Conservation (phyloP, 1,140 invertebrate species). For the Sarcophaga peregrina region DNA sequence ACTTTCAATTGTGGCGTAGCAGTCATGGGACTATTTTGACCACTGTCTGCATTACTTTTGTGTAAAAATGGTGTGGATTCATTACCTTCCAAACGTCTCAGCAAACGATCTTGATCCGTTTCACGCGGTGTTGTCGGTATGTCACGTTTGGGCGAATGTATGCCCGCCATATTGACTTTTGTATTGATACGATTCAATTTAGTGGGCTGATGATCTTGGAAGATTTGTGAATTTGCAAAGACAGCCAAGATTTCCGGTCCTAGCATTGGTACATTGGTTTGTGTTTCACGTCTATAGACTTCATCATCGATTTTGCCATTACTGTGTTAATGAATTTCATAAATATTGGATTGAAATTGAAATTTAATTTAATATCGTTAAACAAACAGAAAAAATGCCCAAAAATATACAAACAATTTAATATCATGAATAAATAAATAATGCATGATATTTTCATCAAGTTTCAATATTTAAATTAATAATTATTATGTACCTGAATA, state of each 20-base stretch:
- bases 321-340: slow-evolving; percentile 46
- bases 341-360: slow-evolving; percentile 1
- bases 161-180: slow-evolving; percentile 58
- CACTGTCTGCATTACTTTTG: slow-evolving; percentile 5
- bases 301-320: slow-evolving; percentile 64
- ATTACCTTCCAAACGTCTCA: slow-evolving; percentile 64
- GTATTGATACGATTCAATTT: slow-evolving; percentile 61
- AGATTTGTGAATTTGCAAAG: slow-evolving; percentile 66
- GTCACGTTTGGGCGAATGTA: slow-evolving; percentile 58
- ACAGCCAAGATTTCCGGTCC: slow-evolving; percentile 64
- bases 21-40: neutral
- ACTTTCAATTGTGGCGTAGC: slow-evolving; percentile 42
- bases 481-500: slow-evolving; percentile 52
- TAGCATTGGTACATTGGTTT: slow-evolving; percentile 63
- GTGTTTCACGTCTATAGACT: slow-evolving; percentile 63
- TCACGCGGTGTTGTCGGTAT: slow-evolving; percentile 58
- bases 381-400: neutral
- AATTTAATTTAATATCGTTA: neutral
- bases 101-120: slow-evolving; percentile 60
- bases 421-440: no score
- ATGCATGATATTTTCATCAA: no score
- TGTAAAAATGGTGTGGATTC: slow-evolving; percentile 38
- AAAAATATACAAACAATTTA: neutral
- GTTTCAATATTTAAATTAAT: slow-evolving; percentile 48
- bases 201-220: slow-evolving; percentile 64